Conservation (phyloP, 2,113 vertebrate genomes). For the Clarias macrocephalus region DNA sequence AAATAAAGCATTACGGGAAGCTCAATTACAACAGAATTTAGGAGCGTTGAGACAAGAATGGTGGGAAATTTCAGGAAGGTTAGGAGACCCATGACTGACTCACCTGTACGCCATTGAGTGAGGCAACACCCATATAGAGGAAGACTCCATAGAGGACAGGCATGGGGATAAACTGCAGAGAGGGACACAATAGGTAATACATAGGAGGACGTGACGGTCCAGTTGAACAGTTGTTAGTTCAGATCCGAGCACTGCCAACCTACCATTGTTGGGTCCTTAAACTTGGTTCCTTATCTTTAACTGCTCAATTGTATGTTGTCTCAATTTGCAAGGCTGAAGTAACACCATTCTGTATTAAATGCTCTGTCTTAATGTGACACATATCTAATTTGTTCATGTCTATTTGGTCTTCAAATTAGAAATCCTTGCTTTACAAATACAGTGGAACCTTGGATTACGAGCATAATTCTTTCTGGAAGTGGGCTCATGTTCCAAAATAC, state of each 20-base stretch:
- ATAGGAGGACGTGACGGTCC: not conserved
- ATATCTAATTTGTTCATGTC: not conserved
- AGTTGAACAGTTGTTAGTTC: not conserved
- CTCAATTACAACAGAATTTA: not conserved
- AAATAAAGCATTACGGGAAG: not conserved
- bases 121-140: conserved; percentile 79
- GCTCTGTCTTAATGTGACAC: not conserved
- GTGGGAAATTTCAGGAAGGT: not conserved
- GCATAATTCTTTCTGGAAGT: too few relatives aligned
- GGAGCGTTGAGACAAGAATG: not conserved
- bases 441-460: too few relatives aligned
- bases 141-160: conserved; percentile 79
- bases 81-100: not conserved
- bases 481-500: too few relatives aligned
- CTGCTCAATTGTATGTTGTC: not conserved
- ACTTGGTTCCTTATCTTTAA: not conserved
- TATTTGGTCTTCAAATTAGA: not conserved
- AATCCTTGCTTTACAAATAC: too few relatives aligned
- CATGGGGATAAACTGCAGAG: conserved; percentile 75
- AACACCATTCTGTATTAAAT: not conserved
- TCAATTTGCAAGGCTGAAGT: not conserved
- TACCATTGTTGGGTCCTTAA: not conserved
- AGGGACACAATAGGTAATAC: not conserved
- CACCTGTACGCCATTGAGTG: conserved; percentile 78
- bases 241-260: not conserved